Evolutionary conservation across 2,797 vertebrate genomes (phyloP), one percentile per base, ranked within the genome.

Genomic region (Parambassis ranga): DNA sequence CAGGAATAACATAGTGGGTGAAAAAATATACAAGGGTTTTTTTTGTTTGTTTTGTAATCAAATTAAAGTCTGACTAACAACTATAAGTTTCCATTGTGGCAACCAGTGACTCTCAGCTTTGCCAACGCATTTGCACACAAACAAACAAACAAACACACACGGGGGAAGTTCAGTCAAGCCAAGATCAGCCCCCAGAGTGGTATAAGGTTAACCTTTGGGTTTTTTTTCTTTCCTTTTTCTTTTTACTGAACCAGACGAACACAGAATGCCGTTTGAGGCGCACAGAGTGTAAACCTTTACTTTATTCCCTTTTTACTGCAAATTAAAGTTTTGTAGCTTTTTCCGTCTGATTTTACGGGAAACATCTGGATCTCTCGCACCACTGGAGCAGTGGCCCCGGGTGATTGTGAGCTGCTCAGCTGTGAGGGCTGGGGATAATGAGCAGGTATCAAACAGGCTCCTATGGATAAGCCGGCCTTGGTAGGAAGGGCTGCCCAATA

Each of bases 301-400:
- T 91, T 91, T 89, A 91, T 91, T 77, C 87, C 82, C 66, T 41
- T 90, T 91, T 92, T 89, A 93, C 89, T 91, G 89, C 90, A 87
- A 93, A 93, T 92, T 92, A 92, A 92, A 91, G 75, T 92, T 92
- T 92, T 91, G 92, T 92, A 91, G 92, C 90, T 92, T 93, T 93
- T 92, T 92, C 92, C 92, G 86, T 92, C 85, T 84, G 87, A 89
- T 92, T 93, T 93, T 93, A 93, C 89, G 82, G 91, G 92, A 92
- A 93, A 92, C 92, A 93, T 92, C 92, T 93, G 92, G 90, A 85
- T 79, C 75, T 73, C 78, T 85, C 69, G 73, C 82, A 60, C 81
- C 68, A 74, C 82, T 89, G 84, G 83, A 89, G 85, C 63, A 48
- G 79, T 86, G 91, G 90, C 90, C 86, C 75, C 72, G 85, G 89